phyloP scores from a whole-genome alignment of 2,113 vertebrate species.

The Odocoileus virginianus region DNA sequence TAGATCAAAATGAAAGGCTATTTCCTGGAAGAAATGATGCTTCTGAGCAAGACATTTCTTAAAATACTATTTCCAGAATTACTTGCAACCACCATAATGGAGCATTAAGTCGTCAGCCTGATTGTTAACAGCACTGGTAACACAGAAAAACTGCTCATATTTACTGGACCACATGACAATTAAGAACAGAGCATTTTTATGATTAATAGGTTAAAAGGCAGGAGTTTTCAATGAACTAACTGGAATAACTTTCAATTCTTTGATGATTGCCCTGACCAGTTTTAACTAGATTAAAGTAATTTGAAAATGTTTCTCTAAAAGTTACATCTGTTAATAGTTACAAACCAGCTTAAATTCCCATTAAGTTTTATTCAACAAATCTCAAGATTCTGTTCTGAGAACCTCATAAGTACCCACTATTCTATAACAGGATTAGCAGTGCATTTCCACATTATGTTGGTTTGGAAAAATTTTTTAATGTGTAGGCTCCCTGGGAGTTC shows the following conservation, averaged over 20 bases:
- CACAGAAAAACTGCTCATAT: neutral
- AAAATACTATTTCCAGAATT: constrained; percentile 62
- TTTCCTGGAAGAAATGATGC: constrained; percentile 72
- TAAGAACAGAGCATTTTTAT: neutral
- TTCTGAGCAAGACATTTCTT: constrained; percentile 50
- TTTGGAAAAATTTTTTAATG: neutral
- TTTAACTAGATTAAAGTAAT: constrained; percentile 2
- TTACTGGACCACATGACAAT: neutral
- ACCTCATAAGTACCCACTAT: neutral
- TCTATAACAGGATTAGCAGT: neutral
- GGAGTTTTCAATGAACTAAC: neutral
- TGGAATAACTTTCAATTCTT: neutral
- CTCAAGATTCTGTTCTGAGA: constrained; percentile 4
- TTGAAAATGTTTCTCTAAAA: constrained; percentile 31
- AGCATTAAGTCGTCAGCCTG: constrained; percentile 37
- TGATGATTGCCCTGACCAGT: neutral
- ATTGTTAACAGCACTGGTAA: constrained; percentile 3
- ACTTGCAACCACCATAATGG: constrained; percentile 44
- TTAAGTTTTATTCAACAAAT: constrained; percentile 40
- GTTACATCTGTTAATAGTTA: constrained; percentile 31
- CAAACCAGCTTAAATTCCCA: constrained; percentile 19
- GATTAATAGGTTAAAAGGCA: neutral
- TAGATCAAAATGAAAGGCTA: constrained; percentile 51
- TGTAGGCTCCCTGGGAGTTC: neutral
- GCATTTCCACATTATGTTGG: constrained; percentile 13